Evolutionary conservation across 1,140 invertebrate species (phyloP), one percentile per base, ranked within the genome.

Genomic region (Himalopsyche phryganea): DNA sequence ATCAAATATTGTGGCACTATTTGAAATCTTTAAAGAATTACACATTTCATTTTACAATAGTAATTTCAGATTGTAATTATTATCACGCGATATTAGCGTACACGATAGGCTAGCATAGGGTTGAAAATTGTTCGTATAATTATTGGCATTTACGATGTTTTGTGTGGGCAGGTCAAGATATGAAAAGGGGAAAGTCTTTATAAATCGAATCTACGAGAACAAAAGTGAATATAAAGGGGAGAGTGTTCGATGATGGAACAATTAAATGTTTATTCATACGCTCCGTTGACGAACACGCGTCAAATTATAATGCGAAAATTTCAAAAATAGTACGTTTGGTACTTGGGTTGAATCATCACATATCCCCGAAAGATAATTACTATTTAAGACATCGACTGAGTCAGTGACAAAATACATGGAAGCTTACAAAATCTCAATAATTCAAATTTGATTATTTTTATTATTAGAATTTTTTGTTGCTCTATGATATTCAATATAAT

Each of bases 221-320:
- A 46, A 55, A 50, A 19, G 23, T 14, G n/a, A 32, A 40, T n/a
- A 13, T 42, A 42, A 52, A 36, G 49, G 59, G 59, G 52, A 57
- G 53, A 23, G 17, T 35, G 40, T 14, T 14, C 52, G 50, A 53
- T 56, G 53, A 56, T 44, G 53, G 53, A 53, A 61, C 60, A 61
- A 61, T 61, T 61, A 61, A 61, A 61, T 61, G 60, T 57, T 61
- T 58, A 53, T 61, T 61, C 60, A 58, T 57, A 51, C 17, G 19
- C 35, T 40, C 14, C 5, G 48, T 14, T 51, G 50, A 61, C 44
- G 47, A 38, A 50, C 28, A 50, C 45, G 49, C 54, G 54, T 54
- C 42, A 33, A 18, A 49, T 57, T 58, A 58, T 58, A 36, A 50
- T 23, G 56, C 40, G n/a, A 50, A 49, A 51, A 44, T 58, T 45